Conservation (phyloP, 2,113 vertebrate genomes). For the Penelope pileata region DNA sequence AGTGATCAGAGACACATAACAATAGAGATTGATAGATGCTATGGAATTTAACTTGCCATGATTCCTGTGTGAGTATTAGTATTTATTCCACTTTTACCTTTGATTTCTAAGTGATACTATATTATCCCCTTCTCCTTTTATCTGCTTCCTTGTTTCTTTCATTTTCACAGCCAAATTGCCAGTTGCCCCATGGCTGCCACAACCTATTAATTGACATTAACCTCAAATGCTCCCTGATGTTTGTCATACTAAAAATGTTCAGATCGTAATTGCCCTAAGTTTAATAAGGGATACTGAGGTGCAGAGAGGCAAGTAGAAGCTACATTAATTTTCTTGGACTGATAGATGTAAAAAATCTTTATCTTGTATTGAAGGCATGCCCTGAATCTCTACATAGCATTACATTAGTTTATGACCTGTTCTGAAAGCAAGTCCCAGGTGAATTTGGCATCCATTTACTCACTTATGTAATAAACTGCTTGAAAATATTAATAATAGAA, state of each 20-base stretch:
- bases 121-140: not conserved
- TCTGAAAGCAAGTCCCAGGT: not conserved
- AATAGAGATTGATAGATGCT: not conserved
- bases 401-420: not conserved
- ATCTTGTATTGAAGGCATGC: not conserved
- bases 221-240: slow-evolving; percentile 1
- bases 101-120: not conserved
- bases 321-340: slow-evolving; percentile 33
- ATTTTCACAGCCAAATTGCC: slow-evolving; percentile 25
- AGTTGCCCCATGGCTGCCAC: slow-evolving; percentile 1
- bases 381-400: not conserved
- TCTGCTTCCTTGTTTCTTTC: not conserved
- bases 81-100: not conserved
- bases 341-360: slow-evolving; percentile 19
- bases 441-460: not conserved
- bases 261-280: slow-evolving; percentile 13
- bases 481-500: not conserved
- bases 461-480: not conserved
- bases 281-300: slow-evolving; percentile 51
- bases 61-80: not conserved
- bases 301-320: not conserved
- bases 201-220: slow-evolving; percentile 54
- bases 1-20: not conserved
- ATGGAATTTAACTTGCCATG: not conserved
- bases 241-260: slow-evolving; percentile 42